Base-by-base conservation (phyloP, 1,140 invertebrate species). In the Argopecten irradians region DNA sequence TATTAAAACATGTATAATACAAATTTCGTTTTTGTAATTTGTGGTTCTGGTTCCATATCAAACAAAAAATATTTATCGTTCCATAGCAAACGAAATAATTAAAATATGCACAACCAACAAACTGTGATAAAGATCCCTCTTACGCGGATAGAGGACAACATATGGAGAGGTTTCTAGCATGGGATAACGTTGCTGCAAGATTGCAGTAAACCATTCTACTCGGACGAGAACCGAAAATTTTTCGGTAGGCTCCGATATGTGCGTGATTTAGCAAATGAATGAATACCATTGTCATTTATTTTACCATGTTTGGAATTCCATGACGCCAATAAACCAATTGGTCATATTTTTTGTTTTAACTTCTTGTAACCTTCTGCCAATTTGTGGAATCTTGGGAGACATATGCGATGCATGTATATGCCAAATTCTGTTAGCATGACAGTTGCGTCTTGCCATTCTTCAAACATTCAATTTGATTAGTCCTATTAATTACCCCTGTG, bases 251-350 rank as follows among this genome's bases (percentile, higher is more conserved):
- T 71, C 22, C 55, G n/a, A 2, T 71, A 16, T 71, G 55, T 71
- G 55, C 55, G 55, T 71, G 55, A 71, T 71, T 71, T 71, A 71
- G 55, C 55, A 71, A 71, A 71, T 71, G 55, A 71, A 71, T 71
- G 55, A 71, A 71, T 71, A 71, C 55, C 55, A 71, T 71, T 71
- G 55, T 71, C 55, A 71, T 71, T 71, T 71, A 71, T 71, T 71
- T 71, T 71, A 71, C 55, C 55, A 71, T 71, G 55, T 71, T 71
- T 71, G 55, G 55, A 71, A 71, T 71, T 71, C 55, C 55, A 71
- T 71, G 55, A 71, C 55, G 55, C 55, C 55, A 71, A 71, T 71
- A 71, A 71, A 71, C 55, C 14, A 71, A 71, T 28, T 71, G 55
- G 55, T 71, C 55, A 71, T 71, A n/a, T 71, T 71, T 71, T 71